These are phyloP conservation scores for Scomberomorus guttatus DNA, from an alignment of 2,797 vertebrate species.

Conservation along the genomic window DNA sequence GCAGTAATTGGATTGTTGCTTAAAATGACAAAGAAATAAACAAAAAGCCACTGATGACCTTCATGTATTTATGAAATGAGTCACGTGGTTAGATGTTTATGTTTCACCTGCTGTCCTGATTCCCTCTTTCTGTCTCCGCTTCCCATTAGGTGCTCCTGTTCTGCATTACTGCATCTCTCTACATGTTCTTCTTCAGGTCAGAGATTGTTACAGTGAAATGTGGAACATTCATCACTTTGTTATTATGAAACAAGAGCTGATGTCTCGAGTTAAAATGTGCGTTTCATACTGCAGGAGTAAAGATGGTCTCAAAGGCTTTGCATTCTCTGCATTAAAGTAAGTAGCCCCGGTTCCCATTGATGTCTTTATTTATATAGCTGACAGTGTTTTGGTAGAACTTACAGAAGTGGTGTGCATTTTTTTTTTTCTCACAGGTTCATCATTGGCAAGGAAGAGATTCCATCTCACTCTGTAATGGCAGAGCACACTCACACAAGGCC, in stretches of 20 bases:
- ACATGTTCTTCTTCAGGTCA: slow-evolving; percentile 89
- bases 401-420: background rate
- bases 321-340: slow-evolving; percentile 97
- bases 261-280: slow-evolving; percentile 4
- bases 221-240: background rate
- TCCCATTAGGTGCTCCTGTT: slow-evolving; percentile 84
- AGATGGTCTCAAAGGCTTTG: slow-evolving; percentile 97
- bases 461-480: slow-evolving; percentile 86
- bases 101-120: slow-evolving; percentile 7
- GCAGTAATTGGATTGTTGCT: background rate
- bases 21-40: background rate
- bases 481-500: slow-evolving; percentile 81
- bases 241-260: background rate
- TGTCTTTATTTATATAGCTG: background rate
- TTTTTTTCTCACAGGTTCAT: slow-evolving; percentile 89
- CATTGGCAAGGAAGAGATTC: slow-evolving; percentile 97
- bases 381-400: background rate
- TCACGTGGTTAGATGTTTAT: background rate
- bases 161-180: slow-evolving; percentile 86
- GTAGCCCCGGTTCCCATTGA: slow-evolving; percentile 58
- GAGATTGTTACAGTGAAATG: slow-evolving; percentile 19
- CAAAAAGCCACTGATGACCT: background rate
- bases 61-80: background rate
- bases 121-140: slow-evolving; percentile 13
- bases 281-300: slow-evolving; percentile 87